A percentile compares a stretch with the other conserved stretches of the same genome.
Conservation (phyloP, 2,113 vertebrate species). For the Hemibagrus wyckioides region DNA sequence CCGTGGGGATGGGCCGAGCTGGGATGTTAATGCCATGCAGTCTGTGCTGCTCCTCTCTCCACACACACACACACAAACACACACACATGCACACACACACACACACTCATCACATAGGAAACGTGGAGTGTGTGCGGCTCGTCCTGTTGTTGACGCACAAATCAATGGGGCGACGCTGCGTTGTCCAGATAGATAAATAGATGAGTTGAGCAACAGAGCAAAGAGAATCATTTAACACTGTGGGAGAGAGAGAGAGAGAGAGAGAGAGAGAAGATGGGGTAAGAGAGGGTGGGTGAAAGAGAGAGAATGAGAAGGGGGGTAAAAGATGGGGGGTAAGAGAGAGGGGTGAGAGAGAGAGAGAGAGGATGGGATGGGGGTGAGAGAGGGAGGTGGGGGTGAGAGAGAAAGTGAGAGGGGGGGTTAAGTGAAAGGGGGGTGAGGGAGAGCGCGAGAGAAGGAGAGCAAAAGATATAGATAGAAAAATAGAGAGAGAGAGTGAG, state of each 20-base stretch:
- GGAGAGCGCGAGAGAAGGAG: too few species aligned
- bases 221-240: constrained; percentile 49
- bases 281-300: not conserved
- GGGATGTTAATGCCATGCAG: constrained; percentile 40
- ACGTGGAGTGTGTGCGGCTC: constrained; percentile 43
- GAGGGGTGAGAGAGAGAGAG: not conserved
- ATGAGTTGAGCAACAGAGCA: constrained; percentile 49
- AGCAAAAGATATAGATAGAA: too few species aligned
- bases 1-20: constrained; percentile 15
- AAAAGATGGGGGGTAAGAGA: not conserved
- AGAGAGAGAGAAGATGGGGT: constrained; percentile 14
- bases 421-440: too few species aligned
- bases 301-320: not conserved
- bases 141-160: constrained; percentile 46
- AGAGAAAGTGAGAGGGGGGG: too few species aligned
- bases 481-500: too few species aligned
- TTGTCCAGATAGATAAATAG: constrained; percentile 53
- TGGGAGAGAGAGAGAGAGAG: constrained; percentile 14
- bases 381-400: too few species aligned
- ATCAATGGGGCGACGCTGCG: constrained; percentile 48
- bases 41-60: constrained; percentile 16
- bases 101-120: constrained; percentile 18
- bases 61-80: constrained; percentile 18
- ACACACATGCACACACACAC: constrained; percentile 28
- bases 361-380: too few species aligned